These are phyloP conservation scores for Charaxes varanes DNA, from an alignment of 1,140 invertebrate genomes.

Conservation along the genomic window DNA sequence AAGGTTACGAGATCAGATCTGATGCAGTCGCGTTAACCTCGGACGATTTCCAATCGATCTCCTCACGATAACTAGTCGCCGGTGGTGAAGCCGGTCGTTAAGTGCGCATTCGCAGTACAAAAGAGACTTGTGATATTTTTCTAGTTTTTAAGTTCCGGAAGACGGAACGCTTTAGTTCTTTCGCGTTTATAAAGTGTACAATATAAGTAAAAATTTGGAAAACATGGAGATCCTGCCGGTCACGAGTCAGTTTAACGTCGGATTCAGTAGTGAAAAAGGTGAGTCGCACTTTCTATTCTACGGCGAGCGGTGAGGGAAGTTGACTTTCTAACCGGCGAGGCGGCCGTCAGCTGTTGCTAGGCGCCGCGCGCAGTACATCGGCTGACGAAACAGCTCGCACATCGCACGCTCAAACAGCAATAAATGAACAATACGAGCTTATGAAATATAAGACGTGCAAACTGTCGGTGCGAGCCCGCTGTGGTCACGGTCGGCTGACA, in stretches of 20 bases:
- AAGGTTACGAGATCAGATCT: conserved; percentile 71
- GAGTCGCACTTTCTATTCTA: conserved; percentile 63
- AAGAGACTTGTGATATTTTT: conserved; percentile 75
- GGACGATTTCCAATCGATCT: conserved; percentile 63
- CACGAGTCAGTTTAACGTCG: conserved; percentile 71
- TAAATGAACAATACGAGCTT: not conserved
- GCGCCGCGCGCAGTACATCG: conserved; percentile 69
- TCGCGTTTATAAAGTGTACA: conserved; percentile 70
- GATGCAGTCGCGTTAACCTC: conserved; percentile 60
- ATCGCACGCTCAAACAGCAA: not conserved
- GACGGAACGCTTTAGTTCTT: conserved; percentile 56
- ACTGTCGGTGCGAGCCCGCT: conserved; percentile 1
- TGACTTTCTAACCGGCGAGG: conserved; percentile 56
- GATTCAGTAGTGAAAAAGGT: conserved; percentile 74
- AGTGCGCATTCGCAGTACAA: conserved; percentile 70
- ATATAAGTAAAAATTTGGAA: conserved; percentile 73
- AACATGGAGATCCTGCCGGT: conserved; percentile 74
- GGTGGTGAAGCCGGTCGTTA: conserved; percentile 45
- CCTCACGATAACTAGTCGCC: conserved; percentile 58
- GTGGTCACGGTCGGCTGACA: conserved; percentile 79
- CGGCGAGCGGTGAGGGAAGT: conserved; percentile 35
- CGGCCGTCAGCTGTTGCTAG: conserved; percentile 53
- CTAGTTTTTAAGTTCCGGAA: conserved; percentile 62
- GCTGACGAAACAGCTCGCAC: conserved; percentile 74
- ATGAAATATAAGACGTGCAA: conserved; percentile 5